Evolutionary conservation across 2,797 vertebrate species (phyloP), one percentile per base, ranked within the genome.

Genomic region (Clarias fuscus): DNA sequence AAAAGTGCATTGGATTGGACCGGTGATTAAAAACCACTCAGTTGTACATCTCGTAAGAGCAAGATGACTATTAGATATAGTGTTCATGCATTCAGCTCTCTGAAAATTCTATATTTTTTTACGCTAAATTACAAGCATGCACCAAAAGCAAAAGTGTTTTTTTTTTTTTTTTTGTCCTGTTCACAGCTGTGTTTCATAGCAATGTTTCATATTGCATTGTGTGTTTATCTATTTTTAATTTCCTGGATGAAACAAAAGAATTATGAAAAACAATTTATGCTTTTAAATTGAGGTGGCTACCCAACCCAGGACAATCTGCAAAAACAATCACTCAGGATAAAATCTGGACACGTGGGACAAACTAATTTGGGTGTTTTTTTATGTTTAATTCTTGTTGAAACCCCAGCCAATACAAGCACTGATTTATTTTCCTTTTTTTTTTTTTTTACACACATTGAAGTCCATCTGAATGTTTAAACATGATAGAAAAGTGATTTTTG

Each of bases 41-140:
- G 48, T 67, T 84, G 33, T 67, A 33, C 43, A 78, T 68, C 64
- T 85, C 48, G 37, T 61, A 78, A 84, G 77, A 40, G 59, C 53
- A 15, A 56, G 64, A 17, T 43, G 20, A 56, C 27, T 22, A 27
- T 76, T 75, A 53, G 73, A 7, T 58, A 3, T 14, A 58, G 27
- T 40, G 65, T 62, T n/a, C 62, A 64, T 77, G 43, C n/a, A 67
- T 64, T 58, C 40, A 30, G 58, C 15, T 40, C 40, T 53, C 48
- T 53, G 48, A 53, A 53, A 53, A 48, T 48, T 10, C 1, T 7
- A 7, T 48, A 1, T 48, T 48, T 53, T 53, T 53, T 53, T 11
- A 53, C 11, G 10, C 48, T 53, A 53, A 53, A 53, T 53, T 53
- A 11, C 48, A 53, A 53, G 10, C 48, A 53, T 53, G 48, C 6